phyloP scores from a whole-genome alignment of 92 coral and sea anemone species.

The Umimayanthus kanabou region DNA sequence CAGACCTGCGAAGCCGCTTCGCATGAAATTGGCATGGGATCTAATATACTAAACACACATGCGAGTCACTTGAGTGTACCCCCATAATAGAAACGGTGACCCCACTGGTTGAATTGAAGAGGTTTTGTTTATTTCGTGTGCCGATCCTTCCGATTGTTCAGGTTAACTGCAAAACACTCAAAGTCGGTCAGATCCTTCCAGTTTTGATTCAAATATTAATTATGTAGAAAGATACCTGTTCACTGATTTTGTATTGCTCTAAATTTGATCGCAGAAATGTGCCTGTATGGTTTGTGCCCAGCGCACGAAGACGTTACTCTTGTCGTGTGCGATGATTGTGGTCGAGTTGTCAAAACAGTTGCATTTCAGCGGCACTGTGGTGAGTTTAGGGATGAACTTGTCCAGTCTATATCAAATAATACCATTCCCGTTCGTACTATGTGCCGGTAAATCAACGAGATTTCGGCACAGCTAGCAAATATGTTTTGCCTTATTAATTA shows the following conservation, averaged over 20 bases:
- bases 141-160: slow-evolving; percentile 7
- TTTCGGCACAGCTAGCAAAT: background rate
- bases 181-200: slow-evolving; percentile 17
- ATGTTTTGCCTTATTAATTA: background rate
- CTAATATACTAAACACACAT: slow-evolving; percentile 10
- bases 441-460: slow-evolving; percentile 5
- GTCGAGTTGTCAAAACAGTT: slow-evolving; percentile 81
- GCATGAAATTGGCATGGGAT: slow-evolving; percentile 28
- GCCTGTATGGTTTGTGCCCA: slow-evolving; percentile 91
- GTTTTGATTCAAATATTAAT: slow-evolving; percentile 11
- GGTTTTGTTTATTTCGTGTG: slow-evolving; percentile 24
- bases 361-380: slow-evolving; percentile 92
- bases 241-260: slow-evolving; percentile 49
- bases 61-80: slow-evolving; percentile 29
- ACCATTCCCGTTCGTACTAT: background rate
- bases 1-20: background rate
- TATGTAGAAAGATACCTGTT: slow-evolving; percentile 37
- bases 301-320: slow-evolving; percentile 87
- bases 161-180: slow-evolving; percentile 3
- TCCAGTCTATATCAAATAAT: background rate
- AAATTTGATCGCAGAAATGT: slow-evolving; percentile 83
- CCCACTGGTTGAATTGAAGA: background rate
- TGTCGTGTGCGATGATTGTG: slow-evolving; percentile 86
- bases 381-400: slow-evolving; percentile 50
- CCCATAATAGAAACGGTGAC: slow-evolving; percentile 30